phyloP scores from a whole-genome alignment of 2,113 vertebrate species.

The Anoura caudifer region DNA sequence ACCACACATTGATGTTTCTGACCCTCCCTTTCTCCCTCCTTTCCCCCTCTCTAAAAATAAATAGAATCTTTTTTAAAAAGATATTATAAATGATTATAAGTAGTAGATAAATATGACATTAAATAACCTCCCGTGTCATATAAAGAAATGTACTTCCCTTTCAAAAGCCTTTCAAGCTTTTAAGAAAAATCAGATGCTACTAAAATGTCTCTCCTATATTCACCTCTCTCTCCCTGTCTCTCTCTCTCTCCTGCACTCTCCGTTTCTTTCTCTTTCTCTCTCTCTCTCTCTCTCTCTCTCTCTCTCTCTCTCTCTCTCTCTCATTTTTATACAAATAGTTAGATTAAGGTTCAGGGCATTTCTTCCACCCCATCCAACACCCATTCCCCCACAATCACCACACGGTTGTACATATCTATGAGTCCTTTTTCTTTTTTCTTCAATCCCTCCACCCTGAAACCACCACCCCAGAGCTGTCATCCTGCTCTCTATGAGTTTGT shows the following conservation, averaged over 20 bases:
- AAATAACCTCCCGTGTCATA: neutral
- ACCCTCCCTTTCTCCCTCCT: too few species aligned
- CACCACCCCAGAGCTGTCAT: too few species aligned
- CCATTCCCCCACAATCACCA: too few species aligned
- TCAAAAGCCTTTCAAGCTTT: neutral
- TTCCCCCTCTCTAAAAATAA: too few species aligned
- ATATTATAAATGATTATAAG: neutral
- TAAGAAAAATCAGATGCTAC: neutral
- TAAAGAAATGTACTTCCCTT: neutral
- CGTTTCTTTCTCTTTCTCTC: too few species aligned
- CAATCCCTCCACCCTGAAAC: too few species aligned
- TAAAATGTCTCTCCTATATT: neutral
- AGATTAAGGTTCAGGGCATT: neutral
- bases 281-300: fast-evolving
- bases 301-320: neutral
- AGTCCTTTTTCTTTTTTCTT: too few species aligned
- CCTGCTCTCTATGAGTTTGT: too few species aligned
- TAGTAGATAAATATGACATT: neutral
- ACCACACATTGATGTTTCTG: too few species aligned
- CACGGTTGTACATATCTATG: too few species aligned
- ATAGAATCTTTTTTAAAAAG: neutral
- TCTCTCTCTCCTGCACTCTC: neutral
- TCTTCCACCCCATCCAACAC: too few species aligned
- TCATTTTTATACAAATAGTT: neutral
- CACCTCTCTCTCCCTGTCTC: neutral